These are phyloP conservation scores for Craniophora ligustri DNA, from an alignment of 2,888 invertebrate species.

Conservation along the genomic window DNA sequence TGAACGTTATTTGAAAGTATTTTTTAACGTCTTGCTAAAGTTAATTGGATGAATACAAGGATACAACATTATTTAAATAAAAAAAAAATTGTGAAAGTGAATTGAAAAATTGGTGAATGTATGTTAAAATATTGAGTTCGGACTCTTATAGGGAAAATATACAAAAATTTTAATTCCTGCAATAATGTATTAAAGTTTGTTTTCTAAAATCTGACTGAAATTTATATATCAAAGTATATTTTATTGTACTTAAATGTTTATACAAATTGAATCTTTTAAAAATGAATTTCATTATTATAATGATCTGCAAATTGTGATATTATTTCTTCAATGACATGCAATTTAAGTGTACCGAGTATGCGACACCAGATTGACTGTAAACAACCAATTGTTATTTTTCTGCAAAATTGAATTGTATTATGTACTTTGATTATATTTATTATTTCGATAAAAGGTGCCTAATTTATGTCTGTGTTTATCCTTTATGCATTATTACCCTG, in stretches of 20 bases:
- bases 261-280: constrained; percentile 49
- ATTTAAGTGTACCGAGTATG: constrained; percentile 59
- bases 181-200: constrained; percentile 45
- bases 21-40: constrained; percentile 22
- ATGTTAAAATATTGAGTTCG: constrained; percentile 23
- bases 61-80: constrained; percentile 37
- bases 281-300: constrained; percentile 55
- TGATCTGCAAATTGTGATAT: constrained; percentile 73
- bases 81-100: constrained; percentile 30
- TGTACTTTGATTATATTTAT: constrained; percentile 79
- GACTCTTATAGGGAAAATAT: constrained; percentile 26
- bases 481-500: not conserved
- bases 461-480: constrained; percentile 42
- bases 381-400: constrained; percentile 70
- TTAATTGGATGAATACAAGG: constrained; percentile 29
- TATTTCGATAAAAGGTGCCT: constrained; percentile 66
- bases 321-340: constrained; percentile 61
- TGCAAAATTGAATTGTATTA: constrained; percentile 71
- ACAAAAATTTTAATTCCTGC: constrained; percentile 33
- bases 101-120: constrained; percentile 33
- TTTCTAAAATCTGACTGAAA: constrained; percentile 55
- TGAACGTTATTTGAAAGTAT: constrained; percentile 40
- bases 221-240: constrained; percentile 58
- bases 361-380: constrained; percentile 61
- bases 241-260: constrained; percentile 55